Evolutionary conservation across 2,113 vertebrate species (phyloP).

Genomic region (Megaptera novaeangliae): DNA sequence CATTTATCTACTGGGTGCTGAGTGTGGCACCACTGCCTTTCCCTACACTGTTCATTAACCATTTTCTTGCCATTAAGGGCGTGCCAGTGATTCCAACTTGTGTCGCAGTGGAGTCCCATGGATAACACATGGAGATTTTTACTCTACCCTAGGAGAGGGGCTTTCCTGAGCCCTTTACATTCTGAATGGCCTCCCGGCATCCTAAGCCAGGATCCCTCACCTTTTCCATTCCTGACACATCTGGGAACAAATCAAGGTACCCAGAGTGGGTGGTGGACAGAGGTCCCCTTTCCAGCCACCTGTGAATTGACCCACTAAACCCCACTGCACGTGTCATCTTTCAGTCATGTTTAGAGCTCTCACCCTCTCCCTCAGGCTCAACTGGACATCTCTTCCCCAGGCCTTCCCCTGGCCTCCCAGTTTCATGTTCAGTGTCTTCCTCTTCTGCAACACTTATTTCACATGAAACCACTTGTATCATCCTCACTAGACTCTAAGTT

Average conservation of each 20-base stretch:
- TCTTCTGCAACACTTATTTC: not conserved
- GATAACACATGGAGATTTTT: not conserved
- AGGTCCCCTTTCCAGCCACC: not conserved
- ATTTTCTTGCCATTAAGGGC: not conserved
- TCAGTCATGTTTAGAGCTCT: not conserved
- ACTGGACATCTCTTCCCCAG: not conserved
- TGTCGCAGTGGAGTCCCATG: not conserved
- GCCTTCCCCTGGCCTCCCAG: not conserved
- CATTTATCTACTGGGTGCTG: not conserved
- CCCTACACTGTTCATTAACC: not conserved
- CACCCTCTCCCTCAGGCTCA: not conserved
- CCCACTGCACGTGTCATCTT: not conserved
- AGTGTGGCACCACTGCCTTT: not conserved
- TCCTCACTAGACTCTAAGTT: not conserved
- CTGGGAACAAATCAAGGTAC: not conserved
- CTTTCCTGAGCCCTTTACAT: not conserved
- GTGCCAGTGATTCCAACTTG: not conserved
- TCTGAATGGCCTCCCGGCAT: not conserved
- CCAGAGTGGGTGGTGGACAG: not conserved
- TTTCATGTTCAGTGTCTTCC: not conserved
- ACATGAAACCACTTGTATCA: not conserved
- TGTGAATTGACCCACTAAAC: not conserved
- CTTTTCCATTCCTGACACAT: not conserved
- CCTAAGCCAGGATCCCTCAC: not conserved
- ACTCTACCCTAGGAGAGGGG: not conserved